phyloP scores from a whole-genome alignment of 2,797 vertebrate species.

The Myotis planiceps region DNA sequence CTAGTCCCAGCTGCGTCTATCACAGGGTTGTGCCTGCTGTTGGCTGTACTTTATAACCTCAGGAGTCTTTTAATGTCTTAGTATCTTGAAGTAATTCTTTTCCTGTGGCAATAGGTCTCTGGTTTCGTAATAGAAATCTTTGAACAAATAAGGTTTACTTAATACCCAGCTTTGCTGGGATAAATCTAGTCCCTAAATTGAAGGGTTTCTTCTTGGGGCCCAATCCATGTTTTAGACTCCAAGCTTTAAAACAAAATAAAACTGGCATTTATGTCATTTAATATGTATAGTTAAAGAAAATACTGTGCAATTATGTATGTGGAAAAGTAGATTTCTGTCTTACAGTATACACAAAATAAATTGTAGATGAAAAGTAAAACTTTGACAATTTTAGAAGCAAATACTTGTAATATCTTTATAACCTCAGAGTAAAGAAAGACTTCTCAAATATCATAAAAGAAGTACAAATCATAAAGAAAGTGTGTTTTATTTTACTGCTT shows the following conservation, averaged over 20 bases:
- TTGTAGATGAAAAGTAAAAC: conserved; percentile 12
- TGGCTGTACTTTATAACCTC: neutral
- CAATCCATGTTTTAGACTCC: neutral
- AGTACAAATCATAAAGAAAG: conserved; percentile 13
- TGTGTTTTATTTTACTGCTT: neutral
- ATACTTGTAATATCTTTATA: neutral
- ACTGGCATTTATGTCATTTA: conserved; percentile 25
- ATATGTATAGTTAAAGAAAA: conserved; percentile 17
- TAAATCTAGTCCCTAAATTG: conserved; percentile 26
- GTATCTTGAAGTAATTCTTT: conserved; percentile 1
- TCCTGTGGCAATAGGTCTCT: neutral
- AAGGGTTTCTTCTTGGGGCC: neutral
- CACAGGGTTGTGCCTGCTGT: neutral
- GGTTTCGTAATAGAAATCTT: conserved; percentile 38
- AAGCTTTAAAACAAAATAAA: neutral
- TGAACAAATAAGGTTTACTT: conserved; percentile 23
- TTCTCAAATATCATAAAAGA: conserved; percentile 22
- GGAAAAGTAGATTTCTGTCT: conserved; percentile 13
- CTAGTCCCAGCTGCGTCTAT: neutral
- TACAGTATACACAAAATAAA: neutral
- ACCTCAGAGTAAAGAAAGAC: neutral
- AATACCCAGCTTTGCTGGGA: neutral
- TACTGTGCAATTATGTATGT: neutral
- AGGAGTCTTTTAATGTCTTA: neutral
- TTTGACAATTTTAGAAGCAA: conserved; percentile 12